Conservation (phyloP, 53 echinoderm and acorn worm species). For the Zoroaster sp. region DNA sequence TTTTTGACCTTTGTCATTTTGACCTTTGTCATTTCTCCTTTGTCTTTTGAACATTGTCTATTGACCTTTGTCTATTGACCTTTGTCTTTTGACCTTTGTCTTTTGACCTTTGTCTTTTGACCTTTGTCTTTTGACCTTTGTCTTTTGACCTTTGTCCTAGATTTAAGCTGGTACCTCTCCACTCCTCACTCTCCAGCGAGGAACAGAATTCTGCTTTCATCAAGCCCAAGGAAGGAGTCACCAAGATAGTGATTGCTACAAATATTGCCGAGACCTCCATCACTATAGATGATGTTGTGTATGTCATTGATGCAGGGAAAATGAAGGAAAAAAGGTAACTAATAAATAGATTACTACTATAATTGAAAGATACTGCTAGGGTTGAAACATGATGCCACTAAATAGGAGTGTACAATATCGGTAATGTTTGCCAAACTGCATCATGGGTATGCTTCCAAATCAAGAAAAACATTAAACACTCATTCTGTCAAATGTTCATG, state of each 20-base stretch:
- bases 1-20: background rate
- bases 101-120: too few species aligned
- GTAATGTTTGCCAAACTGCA: too few species aligned
- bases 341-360: too few species aligned
- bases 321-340: slow-evolving; percentile 91
- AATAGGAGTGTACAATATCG: background rate
- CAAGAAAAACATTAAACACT: too few species aligned
- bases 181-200: slow-evolving; percentile 81
- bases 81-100: too few species aligned
- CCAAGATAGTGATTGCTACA: slow-evolving; percentile 83
- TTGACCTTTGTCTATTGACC: too few species aligned
- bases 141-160: slow-evolving; percentile 2
- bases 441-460: too few species aligned
- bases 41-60: too few species aligned
- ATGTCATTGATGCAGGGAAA: slow-evolving; percentile 83
- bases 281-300: slow-evolving; percentile 84
- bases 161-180: slow-evolving; percentile 77
- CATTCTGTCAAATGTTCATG: too few species aligned
- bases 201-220: slow-evolving; percentile 82
- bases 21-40: background rate
- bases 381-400: background rate
- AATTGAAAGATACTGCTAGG: background rate
- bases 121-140: too few species aligned
- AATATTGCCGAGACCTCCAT: slow-evolving; percentile 88
- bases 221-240: slow-evolving; percentile 75